Conservation (phyloP, 1,140 invertebrate genomes). For the Lepidurus arcticus region DNA sequence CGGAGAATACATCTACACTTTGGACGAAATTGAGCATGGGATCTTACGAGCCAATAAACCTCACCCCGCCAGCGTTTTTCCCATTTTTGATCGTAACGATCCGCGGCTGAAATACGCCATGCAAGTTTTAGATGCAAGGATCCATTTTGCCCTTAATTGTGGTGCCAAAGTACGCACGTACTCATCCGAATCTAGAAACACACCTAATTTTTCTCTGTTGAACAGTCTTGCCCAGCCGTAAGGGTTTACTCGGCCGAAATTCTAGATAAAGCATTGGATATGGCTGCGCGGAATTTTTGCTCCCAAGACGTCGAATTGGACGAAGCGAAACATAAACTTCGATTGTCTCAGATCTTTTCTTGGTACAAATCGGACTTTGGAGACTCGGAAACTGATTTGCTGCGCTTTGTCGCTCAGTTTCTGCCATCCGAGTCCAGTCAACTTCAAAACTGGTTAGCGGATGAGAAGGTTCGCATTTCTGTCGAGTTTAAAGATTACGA, state of each 20-base stretch:
- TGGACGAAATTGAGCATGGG: conserved; percentile 48
- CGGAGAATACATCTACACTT: conserved; percentile 41
- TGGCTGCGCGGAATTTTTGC: conserved; percentile 43
- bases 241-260: conserved; percentile 43
- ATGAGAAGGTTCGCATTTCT: not conserved
- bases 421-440: not conserved
- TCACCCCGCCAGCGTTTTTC: conserved; percentile 44
- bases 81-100: conserved; percentile 42
- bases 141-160: conserved; percentile 49
- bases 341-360: conserved; percentile 42
- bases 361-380: conserved; percentile 46
- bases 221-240: conserved; percentile 45
- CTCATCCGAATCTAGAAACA: not conserved
- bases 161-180: conserved; percentile 40
- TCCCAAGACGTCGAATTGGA: conserved; percentile 41
- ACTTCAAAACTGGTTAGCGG: not conserved
- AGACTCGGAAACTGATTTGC: conserved; percentile 37
- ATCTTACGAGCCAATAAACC: conserved; percentile 45
- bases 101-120: conserved; percentile 42
- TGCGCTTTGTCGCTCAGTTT: conserved; percentile 12
- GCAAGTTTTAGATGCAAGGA: conserved; percentile 44
- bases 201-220: not conserved
- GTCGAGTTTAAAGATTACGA: conserved; percentile 30
- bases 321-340: conserved; percentile 36
- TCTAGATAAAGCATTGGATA: conserved; percentile 41